Percentiles rank a stretch among this genome's conserved stretches.
phyloP scores from a whole-genome alignment of 2,113 vertebrate genomes.

The Pomatorhinus ruficollis region DNA sequence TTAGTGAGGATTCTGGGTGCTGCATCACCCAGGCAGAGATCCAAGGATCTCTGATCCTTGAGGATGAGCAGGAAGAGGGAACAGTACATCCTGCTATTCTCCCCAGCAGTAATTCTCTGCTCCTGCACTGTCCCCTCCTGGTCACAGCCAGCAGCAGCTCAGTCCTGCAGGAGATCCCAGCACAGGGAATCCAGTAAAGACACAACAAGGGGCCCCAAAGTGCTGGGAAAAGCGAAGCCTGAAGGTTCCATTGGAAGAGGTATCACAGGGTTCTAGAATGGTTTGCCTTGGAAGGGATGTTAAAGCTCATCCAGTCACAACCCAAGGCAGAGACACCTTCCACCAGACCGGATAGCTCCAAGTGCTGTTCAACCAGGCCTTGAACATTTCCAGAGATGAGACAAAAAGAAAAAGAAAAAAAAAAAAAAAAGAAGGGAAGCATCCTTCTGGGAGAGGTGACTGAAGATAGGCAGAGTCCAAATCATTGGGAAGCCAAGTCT shows the following conservation, averaged over 20 bases:
- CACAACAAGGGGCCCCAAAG: not conserved
- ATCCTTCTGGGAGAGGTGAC: not conserved
- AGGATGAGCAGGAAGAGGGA: not conserved
- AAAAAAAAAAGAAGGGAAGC: not conserved
- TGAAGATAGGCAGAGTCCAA: not conserved
- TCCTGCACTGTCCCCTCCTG: conserved; percentile 34
- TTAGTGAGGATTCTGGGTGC: not conserved
- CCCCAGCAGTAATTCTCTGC: not conserved
- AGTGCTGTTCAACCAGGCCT: not conserved
- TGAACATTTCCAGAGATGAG: not conserved
- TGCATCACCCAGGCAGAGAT: not conserved
- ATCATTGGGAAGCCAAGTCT: not conserved
- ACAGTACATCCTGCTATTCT: not conserved
- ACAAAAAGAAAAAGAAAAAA: fast-evolving
- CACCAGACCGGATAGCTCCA: not conserved
- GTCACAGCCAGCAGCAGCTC: not conserved
- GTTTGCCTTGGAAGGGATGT: not conserved
- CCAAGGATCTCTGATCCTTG: not conserved
- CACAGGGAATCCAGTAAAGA: not conserved
- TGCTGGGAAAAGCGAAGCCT: fast-evolving
- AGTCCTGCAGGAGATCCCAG: not conserved
- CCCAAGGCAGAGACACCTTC: not conserved
- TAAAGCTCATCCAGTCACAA: not conserved
- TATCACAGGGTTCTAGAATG: not conserved
- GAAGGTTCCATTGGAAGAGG: not conserved